These are phyloP conservation scores for Drosophila obscura DNA, from an alignment of 1,140 invertebrate genomes.

Conservation along the genomic window DNA sequence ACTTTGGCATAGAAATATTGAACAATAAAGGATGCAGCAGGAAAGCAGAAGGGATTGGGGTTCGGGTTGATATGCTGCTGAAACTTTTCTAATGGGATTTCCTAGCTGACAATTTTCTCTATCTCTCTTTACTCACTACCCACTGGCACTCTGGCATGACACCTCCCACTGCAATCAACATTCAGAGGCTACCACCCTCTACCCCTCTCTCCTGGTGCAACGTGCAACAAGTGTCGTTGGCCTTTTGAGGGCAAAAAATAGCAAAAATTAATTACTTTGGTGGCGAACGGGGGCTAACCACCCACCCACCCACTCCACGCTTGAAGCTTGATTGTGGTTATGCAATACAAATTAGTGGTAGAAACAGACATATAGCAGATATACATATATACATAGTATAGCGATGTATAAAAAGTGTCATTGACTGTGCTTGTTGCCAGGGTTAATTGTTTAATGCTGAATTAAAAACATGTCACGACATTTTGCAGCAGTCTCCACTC, in stretches of 20 bases:
- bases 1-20: constrained; percentile 9
- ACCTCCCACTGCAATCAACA: not conserved
- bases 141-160: not conserved
- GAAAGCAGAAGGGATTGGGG: no score
- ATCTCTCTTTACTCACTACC: not conserved
- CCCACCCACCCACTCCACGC: constrained; percentile 17
- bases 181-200: not conserved
- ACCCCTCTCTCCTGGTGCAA: not conserved
- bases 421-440: constrained; percentile 56
- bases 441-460: constrained; percentile 75
- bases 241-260: constrained; percentile 56
- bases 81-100: constrained; percentile 30
- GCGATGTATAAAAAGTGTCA: constrained; percentile 39
- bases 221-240: constrained; percentile 68
- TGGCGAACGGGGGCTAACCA: not conserved
- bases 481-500: constrained; percentile 49
- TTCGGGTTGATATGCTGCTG: not conserved
- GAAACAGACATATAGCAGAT: not conserved
- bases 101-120: constrained; percentile 23
- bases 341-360: constrained; percentile 44
- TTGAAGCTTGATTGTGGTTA: constrained; percentile 49
- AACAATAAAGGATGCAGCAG: constrained; percentile 6
- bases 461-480: constrained; percentile 54
- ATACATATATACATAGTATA: constrained; percentile 1
- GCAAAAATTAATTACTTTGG: constrained; percentile 48